Conservation (phyloP, 2,113 vertebrate genomes). For the Aleadryas rufinucha region DNA sequence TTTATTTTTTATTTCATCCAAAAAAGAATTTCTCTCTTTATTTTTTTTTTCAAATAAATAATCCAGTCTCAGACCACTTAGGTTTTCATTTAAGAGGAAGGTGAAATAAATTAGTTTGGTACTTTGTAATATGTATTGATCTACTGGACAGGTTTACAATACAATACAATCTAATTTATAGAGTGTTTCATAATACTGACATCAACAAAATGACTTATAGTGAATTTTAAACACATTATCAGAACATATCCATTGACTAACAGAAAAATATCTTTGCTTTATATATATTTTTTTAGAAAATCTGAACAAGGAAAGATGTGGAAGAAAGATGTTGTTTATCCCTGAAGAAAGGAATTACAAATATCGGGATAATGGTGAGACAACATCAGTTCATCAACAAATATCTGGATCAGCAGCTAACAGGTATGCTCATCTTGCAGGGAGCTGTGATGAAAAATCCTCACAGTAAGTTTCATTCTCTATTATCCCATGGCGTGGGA, state of each 20-base stretch:
- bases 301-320: background rate
- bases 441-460: background rate
- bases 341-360: background rate
- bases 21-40: background rate
- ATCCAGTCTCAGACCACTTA: background rate
- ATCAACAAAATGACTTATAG: background rate
- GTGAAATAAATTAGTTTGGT: slow-evolving; percentile 2
- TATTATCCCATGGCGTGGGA: background rate
- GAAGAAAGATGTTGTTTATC: background rate
- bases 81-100: background rate
- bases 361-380: background rate
- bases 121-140: slow-evolving; percentile 20
- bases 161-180: slow-evolving; percentile 38
- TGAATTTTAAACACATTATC: slow-evolving; percentile 41
- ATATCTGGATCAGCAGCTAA: background rate
- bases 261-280: background rate
- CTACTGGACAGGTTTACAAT: slow-evolving; percentile 33
- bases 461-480: background rate
- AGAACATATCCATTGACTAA: background rate
- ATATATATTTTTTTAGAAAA: background rate
- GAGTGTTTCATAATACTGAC: background rate
- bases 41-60: background rate
- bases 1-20: background rate
- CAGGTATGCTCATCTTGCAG: background rate
- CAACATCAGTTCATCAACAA: background rate